Base-by-base conservation (phyloP, 2,113 vertebrate species). In the Abramis brama region DNA sequence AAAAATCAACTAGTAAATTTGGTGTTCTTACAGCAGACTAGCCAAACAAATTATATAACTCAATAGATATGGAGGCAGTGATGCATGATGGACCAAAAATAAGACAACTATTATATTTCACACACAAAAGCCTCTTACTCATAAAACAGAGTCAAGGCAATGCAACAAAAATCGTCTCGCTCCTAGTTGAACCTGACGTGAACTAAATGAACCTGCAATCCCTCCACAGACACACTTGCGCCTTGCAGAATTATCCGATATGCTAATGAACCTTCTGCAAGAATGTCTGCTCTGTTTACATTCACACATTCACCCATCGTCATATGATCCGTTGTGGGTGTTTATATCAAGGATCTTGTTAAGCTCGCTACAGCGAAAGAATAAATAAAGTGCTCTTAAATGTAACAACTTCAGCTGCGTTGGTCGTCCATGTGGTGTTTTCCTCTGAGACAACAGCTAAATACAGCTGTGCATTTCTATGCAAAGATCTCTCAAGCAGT, bases 271-370 rank as follows among this genome's bases (percentile, higher is more conserved):
- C 19, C 30, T 36, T 23, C 50, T n/a, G 75, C 27, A 2, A 57
- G 27, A 8, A 57, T 23, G 75, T 78, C 75, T 57, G 30, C 30
- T 78, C 27, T 57, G 23, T 78, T 78, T 78, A 57, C 30, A 57
- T 78, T 36, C 27, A 78, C 50, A 78, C 75, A 23, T 78, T 78
- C 27, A 78, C 27, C 50, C 27, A 19, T 57, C 10, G 19, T 78
- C 75, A 57, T 36, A 57, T 78, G 50, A 77, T 57, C 50, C 33
- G 27, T 23, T 36, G 75, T 78, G 75, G 75, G 75, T 78, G 75
- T 57, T 78, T 64, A 57, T 78, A 57, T 78, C 75, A 78, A 57
- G 52, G 30, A 78, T 13, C 75, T 57, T 78, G 75, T 78, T 57
- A 57, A 57, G 30, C 75, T 36, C 5, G 36, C 36, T 78, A 23